Evolutionary conservation across 2,113 vertebrate species (phyloP), one percentile per base, ranked within the genome.

Genomic region (Rousettus leschenaultii): DNA sequence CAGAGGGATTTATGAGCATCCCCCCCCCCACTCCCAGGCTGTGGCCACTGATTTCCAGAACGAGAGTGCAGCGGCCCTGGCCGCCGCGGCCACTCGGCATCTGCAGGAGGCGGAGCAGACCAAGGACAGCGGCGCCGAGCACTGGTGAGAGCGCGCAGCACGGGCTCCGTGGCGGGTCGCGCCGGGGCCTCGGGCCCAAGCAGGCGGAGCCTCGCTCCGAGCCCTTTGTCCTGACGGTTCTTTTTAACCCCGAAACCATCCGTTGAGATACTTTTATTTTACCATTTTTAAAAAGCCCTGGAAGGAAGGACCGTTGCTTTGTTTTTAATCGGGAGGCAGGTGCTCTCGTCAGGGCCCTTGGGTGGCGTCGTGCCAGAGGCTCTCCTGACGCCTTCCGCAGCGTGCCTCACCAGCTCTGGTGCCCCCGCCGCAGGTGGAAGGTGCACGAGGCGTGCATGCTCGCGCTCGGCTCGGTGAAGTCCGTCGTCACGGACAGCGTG

Each of bases 21-120:
- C 71, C 77, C 33, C 96, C 61, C 63, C 95, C 83, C n/a, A n/a
- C n/a, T n/a, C 24, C 6, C 97, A 99, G 99, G 99, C 99, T 18
- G 99, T 99, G 86, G 99, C 99, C 96, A 99, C 99, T 84, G 99
- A 99, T 98, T 99, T 99, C 98, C 99, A 99, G 98, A 99, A 99
- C 0, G 99, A 99, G 98, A 99, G 99, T 19, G 99, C 99, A 15
- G 99, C 98, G 7, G 99, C 99, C 38, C 97, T 99, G 98, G 99
- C 99, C 66, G 99, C 99, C 1, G 99, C 99, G 16, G 99, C 99
- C 3, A 99, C 99, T 2, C 99, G 99, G 86, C 99, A 99, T 89
- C 97, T 99, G 18, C 99, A 99, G 96, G 99, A 99, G 96, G 99
- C 99, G 0, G 99, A 99, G 89, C 99, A 99, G 95, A 99, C 99